Percentiles rank a stretch among this genome's conserved stretches.
These are phyloP conservation scores for Rachycentron canadum DNA, from an alignment of 2,797 vertebrate genomes.

Conservation along the genomic window DNA sequence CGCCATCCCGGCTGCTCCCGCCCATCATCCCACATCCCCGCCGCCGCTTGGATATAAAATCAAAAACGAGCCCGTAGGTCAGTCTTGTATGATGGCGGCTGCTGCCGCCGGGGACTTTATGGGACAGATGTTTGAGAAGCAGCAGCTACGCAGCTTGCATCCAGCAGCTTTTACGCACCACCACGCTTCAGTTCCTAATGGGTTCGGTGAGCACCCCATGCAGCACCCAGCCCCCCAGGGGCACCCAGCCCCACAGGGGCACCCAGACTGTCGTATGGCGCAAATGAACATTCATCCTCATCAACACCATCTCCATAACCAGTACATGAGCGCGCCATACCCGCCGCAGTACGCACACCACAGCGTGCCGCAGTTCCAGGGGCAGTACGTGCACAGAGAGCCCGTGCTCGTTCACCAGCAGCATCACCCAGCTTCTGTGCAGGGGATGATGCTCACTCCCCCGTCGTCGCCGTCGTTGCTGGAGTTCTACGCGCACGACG, in stretches of 20 bases:
- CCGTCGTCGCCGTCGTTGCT: conserved; percentile 91
- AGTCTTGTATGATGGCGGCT: conserved; percentile 88
- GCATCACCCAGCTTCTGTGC: conserved; percentile 82
- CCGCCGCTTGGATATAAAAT: conserved; percentile 85
- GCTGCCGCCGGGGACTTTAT: conserved; percentile 74
- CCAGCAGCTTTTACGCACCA: conserved; percentile 75
- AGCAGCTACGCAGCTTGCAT: conserved; percentile 71
- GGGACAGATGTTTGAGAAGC: conserved; percentile 82
- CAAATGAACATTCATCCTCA: conserved; percentile 37
- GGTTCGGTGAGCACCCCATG: conserved; percentile 63
- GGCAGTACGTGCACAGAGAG: conserved; percentile 89
- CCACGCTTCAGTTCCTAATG: conserved; percentile 45
- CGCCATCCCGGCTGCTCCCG: conserved; percentile 17
- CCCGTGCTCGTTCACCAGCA: conserved; percentile 82
- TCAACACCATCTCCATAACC: conserved; percentile 62
- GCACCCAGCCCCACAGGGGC: conserved; percentile 69
- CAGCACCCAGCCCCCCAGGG: conserved; percentile 61
- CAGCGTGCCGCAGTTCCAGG: conserved; percentile 83
- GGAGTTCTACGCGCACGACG: conserved; percentile 88
- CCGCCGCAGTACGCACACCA: conserved; percentile 73
- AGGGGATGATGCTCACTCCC: conserved; percentile 90
- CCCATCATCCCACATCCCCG: conserved; percentile 67
- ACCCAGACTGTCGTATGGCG: too few species aligned
- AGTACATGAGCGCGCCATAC: conserved; percentile 78
- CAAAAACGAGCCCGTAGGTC: conserved; percentile 87